Conservation (phyloP, 1,140 invertebrate genomes). For the Drosophila nigromelanica region DNA sequence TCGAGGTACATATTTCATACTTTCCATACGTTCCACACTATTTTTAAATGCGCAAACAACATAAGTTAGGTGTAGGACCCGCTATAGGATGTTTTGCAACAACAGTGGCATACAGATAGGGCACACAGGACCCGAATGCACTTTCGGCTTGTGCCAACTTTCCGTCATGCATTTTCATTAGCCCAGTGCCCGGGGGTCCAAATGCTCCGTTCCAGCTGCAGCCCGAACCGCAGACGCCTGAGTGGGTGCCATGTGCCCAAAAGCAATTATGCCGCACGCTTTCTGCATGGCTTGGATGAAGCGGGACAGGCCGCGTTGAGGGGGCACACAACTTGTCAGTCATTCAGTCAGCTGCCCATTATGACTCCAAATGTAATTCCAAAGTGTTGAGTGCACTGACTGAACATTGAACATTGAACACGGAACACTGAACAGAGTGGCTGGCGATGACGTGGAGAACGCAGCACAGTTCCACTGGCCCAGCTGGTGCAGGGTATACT, state of each 20-base stretch:
- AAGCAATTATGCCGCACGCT: slow-evolving; percentile 63
- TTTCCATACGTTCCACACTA: too few relatives aligned
- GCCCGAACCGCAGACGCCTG: slow-evolving; percentile 26
- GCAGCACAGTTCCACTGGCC: neutral
- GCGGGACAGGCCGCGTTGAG: neutral
- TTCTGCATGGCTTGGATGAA: slow-evolving; percentile 4
- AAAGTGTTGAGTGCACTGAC: slow-evolving; percentile 51
- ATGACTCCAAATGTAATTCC: slow-evolving; percentile 67
- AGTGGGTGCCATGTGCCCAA: slow-evolving; percentile 51
- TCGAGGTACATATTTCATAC: too few relatives aligned
- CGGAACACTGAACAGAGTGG: neutral
- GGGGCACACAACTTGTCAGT: slow-evolving; percentile 35
- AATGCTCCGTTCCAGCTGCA: neutral
- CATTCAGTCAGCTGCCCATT: slow-evolving; percentile 56
- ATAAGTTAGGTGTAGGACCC: neutral
- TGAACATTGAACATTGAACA: slow-evolving; percentile 12
- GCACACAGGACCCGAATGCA: slow-evolving; percentile 14
- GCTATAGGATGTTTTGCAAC: too few relatives aligned
- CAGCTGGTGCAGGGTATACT: slow-evolving; percentile 4
- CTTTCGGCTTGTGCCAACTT: slow-evolving; percentile 12
- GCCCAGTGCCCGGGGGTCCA: slow-evolving; percentile 14
- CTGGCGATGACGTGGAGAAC: slow-evolving; percentile 12
- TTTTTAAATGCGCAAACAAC: too few relatives aligned
- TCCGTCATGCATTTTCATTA: slow-evolving; percentile 58
- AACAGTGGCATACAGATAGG: neutral